Evolutionary conservation across 2,888 invertebrate species (phyloP).

Genomic region (Philonicus albiceps): DNA sequence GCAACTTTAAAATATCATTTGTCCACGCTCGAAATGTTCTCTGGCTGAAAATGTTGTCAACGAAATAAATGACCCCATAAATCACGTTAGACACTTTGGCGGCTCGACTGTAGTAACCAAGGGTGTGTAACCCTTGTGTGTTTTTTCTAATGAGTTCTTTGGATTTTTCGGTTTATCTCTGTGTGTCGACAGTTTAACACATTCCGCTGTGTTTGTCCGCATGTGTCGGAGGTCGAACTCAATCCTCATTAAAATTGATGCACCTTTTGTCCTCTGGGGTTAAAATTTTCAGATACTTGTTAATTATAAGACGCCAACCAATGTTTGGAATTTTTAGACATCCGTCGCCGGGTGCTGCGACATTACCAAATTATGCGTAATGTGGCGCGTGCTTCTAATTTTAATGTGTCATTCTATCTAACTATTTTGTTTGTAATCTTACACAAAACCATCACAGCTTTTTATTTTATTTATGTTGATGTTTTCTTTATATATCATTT

Average conservation of each 20-base stretch:
- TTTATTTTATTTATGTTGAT: too few relatives aligned
- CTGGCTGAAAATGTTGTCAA: slow-evolving; percentile 46
- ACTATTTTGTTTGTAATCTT: not conserved
- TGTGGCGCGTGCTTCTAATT: not conserved
- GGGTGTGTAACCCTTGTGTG: slow-evolving; percentile 27
- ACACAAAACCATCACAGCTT: not conserved
- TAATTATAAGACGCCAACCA: not conserved
- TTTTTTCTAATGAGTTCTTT: slow-evolving; percentile 11
- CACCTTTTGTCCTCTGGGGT: slow-evolving; percentile 38
- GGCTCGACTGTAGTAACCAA: slow-evolving; percentile 14
- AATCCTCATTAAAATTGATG: slow-evolving; percentile 24
- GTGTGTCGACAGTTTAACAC: slow-evolving; percentile 31
- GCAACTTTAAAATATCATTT: slow-evolving; percentile 28
- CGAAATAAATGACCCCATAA: slow-evolving; percentile 53
- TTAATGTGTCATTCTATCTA: not conserved
- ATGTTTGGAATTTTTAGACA: slow-evolving; percentile 8
- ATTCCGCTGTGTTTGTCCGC: slow-evolving; percentile 14
- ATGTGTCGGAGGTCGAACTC: slow-evolving; percentile 15
- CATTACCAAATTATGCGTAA: not conserved
- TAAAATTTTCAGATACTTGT: slow-evolving; percentile 1
- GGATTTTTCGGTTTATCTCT: slow-evolving; percentile 12
- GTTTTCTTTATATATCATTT: too few relatives aligned
- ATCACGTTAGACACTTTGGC: slow-evolving; percentile 51
- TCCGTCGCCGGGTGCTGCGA: slow-evolving; percentile 8
- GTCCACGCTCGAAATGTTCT: slow-evolving; percentile 31